Percentiles rank a stretch among this genome's conserved stretches.
phyloP scores from a whole-genome alignment of 2,888 invertebrate genomes.

The Aleiodes testaceus region DNA sequence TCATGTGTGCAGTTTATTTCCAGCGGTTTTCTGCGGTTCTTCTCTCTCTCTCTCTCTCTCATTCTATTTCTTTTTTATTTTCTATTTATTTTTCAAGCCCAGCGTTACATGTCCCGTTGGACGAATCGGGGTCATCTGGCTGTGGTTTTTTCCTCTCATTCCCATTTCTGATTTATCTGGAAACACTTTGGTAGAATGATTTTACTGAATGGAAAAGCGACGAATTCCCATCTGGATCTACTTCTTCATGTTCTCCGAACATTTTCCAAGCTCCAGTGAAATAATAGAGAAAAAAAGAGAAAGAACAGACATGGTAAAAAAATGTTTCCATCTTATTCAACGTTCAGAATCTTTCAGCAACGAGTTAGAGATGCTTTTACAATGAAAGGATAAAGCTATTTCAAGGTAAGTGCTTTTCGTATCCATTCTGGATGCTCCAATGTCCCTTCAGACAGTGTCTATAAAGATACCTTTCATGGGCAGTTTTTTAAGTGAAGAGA shows the following conservation, averaged over 20 bases:
- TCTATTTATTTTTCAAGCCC: conserved; percentile 36
- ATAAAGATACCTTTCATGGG: not conserved
- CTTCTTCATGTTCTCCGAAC: not conserved
- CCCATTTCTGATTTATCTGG: not conserved
- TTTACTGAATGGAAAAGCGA: not conserved
- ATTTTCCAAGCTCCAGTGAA: not conserved
- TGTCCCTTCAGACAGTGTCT: conserved; percentile 7
- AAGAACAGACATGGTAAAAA: not conserved
- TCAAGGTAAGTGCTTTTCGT: conserved; percentile 48
- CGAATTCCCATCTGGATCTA: conserved; percentile 6
- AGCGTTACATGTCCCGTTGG: conserved; percentile 5
- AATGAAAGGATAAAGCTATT: conserved; percentile 44
- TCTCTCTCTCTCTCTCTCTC: too few species aligned
- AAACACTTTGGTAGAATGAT: not conserved
- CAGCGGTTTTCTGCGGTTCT: conserved; percentile 27
- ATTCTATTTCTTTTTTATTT: conserved; percentile 23
- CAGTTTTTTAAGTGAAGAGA: too few species aligned
- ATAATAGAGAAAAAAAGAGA: not conserved
- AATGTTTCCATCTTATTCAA: not conserved
- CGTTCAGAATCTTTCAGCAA: conserved; percentile 10
- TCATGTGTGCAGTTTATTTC: conserved; percentile 7
- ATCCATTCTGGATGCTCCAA: conserved; percentile 41
- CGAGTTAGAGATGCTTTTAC: conserved; percentile 35
- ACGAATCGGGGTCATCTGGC: conserved; percentile 1
- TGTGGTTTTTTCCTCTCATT: not conserved